Evolutionary conservation across 2,888 invertebrate genomes (phyloP).

Genomic region (Anorthoa munda): DNA sequence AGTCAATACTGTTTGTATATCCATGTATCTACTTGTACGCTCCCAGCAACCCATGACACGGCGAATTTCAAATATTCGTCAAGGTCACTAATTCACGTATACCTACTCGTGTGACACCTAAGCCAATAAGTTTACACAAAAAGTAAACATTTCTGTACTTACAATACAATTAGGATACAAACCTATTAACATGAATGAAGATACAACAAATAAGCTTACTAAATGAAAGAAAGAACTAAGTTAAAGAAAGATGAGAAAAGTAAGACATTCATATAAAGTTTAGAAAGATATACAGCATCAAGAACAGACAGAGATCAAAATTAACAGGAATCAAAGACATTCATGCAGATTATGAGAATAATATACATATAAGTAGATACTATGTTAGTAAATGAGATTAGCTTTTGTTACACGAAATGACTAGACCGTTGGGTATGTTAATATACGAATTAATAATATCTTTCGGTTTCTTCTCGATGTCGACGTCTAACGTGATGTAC

Average conservation of each 20-base stretch:
- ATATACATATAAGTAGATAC: conserved; percentile 49
- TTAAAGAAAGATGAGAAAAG: conserved; percentile 25
- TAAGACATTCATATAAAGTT: conserved; percentile 19
- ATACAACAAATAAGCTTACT: conserved; percentile 54
- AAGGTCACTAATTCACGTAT: conserved; percentile 26
- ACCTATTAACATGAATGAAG: conserved; percentile 67
- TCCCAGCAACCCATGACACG: conserved; percentile 35
- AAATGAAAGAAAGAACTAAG: conserved; percentile 33
- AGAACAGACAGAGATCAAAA: conserved; percentile 63
- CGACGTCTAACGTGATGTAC: conserved; percentile 82
- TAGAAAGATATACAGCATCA: conserved; percentile 33
- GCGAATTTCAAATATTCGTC: conserved; percentile 31
- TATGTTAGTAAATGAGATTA: conserved; percentile 68
- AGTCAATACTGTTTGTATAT: neutral
- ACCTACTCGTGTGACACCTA: conserved; percentile 36
- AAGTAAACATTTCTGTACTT: conserved; percentile 49
- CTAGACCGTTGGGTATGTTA: conserved; percentile 87
- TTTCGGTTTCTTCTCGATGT: conserved; percentile 83
- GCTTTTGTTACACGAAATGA: conserved; percentile 69
- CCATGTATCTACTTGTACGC: neutral
- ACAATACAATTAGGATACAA: conserved; percentile 63
- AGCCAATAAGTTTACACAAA: conserved; percentile 51
- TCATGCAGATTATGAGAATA: conserved; percentile 49
- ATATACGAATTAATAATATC: conserved; percentile 82
- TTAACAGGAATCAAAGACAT: conserved; percentile 55